These are phyloP conservation scores for Gibbula magus DNA, from an alignment of 2,888 invertebrate genomes.

Conservation along the genomic window DNA sequence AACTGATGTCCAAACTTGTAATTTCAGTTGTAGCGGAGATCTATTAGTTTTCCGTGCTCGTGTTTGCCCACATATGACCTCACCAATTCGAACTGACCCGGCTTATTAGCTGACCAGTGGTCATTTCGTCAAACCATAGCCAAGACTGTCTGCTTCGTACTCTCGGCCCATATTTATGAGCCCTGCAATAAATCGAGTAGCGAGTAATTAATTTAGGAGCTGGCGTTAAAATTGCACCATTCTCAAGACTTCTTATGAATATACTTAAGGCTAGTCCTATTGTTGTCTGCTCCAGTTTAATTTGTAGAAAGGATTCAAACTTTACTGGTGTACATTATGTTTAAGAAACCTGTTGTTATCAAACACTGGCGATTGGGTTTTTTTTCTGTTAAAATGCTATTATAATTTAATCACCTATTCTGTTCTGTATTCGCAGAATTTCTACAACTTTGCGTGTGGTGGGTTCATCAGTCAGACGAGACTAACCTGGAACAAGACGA, in stretches of 20 bases:
- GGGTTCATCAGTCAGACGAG: constrained; percentile 51
- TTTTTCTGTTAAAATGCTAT: too few species aligned
- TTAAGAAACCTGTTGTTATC: too few species aligned
- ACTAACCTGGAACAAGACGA: constrained; percentile 57
- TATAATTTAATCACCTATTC: too few species aligned
- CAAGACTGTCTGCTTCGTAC: not conserved
- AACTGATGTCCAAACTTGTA: constrained; percentile 6
- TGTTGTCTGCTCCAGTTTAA: too few species aligned
- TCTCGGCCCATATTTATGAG: not conserved
- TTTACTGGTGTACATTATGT: too few species aligned
- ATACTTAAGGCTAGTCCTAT: too few species aligned
- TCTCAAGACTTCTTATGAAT: too few species aligned
- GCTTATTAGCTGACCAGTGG: not conserved
- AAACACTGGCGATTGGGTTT: too few species aligned
- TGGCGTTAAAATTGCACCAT: not conserved
- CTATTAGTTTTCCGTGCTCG: not conserved
- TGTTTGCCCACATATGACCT: constrained; percentile 13
- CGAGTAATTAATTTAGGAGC: not conserved
- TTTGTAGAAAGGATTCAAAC: too few species aligned
- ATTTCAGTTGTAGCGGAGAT: not conserved
- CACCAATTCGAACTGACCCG: not conserved
- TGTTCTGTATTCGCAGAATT: constrained; percentile 50
- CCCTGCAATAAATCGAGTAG: not conserved
- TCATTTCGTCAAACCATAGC: not conserved
- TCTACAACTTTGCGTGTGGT: constrained; percentile 64